These are phyloP conservation scores for Cepaea hortensis DNA, from an alignment of 2,888 invertebrate species.

Conservation along the genomic window DNA sequence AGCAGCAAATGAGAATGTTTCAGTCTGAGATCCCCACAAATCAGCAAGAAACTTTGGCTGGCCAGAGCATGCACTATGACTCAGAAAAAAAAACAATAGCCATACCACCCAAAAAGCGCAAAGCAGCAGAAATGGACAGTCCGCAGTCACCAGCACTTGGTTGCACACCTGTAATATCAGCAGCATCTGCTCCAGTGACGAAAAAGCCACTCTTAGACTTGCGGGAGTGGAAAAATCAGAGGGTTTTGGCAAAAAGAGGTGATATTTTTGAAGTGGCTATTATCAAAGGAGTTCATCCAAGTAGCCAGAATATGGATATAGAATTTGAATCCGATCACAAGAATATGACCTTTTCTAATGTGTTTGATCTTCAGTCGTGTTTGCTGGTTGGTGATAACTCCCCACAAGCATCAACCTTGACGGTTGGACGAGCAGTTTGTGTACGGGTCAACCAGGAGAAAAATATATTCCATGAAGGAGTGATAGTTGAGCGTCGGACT, in stretches of 20 bases:
- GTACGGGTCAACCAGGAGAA: slow-evolving; percentile 79
- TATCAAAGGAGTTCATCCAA: slow-evolving; percentile 80
- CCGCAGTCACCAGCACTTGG: slow-evolving; percentile 14
- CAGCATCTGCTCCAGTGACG: slow-evolving; percentile 6
- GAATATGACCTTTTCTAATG: slow-evolving; percentile 82
- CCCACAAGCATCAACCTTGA: slow-evolving; percentile 86
- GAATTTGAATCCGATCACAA: slow-evolving; percentile 88
- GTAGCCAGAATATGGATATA: slow-evolving; percentile 84
- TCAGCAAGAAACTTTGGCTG: background rate
- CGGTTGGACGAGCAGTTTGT: slow-evolving; percentile 88
- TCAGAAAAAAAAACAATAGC: slow-evolving; percentile 70
- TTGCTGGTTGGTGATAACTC: slow-evolving; percentile 95
- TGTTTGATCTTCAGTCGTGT: slow-evolving; percentile 87
- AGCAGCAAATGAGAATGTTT: slow-evolving; percentile 6
- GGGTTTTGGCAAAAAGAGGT: slow-evolving; percentile 90
- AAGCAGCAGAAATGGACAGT: slow-evolving; percentile 76
- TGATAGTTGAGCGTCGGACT: slow-evolving; percentile 82
- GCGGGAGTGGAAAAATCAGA: slow-evolving; percentile 93
- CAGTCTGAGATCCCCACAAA: background rate
- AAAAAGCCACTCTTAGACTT: slow-evolving; percentile 82
- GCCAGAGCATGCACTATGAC: slow-evolving; percentile 4
- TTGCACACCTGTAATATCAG: slow-evolving; percentile 25
- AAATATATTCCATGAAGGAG: slow-evolving; percentile 88
- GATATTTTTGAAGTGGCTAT: slow-evolving; percentile 89
- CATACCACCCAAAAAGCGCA: slow-evolving; percentile 94